Evolutionary conservation across 2,113 vertebrate species (phyloP).

Genomic region (Gallinago media): DNA sequence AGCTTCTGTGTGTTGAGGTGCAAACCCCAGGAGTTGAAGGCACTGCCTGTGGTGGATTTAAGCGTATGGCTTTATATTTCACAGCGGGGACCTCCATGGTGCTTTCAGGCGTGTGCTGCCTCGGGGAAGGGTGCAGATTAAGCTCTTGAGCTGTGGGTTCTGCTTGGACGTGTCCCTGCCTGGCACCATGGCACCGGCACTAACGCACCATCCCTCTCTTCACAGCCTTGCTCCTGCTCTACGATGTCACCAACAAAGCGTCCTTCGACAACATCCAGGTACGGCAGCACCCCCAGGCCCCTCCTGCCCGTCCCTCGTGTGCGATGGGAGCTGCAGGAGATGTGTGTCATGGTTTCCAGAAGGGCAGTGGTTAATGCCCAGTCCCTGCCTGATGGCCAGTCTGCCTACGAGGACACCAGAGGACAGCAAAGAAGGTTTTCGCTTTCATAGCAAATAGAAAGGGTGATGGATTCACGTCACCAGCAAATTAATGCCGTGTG

Average conservation of each 20-base stretch:
- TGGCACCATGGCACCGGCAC: rapidly evolving
- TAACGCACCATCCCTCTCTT: neutral
- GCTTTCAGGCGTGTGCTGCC: rapidly evolving
- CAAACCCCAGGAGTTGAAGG: rapidly evolving
- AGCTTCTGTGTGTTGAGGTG: rapidly evolving
- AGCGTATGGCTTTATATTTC: neutral
- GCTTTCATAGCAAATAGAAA: neutral
- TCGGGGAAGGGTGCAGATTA: rapidly evolving
- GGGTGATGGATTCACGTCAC: neutral
- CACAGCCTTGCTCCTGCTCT: conserved; percentile 90
- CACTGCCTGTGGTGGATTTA: neutral
- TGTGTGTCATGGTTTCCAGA: rapidly evolving
- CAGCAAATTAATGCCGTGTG: rapidly evolving
- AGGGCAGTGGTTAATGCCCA: neutral
- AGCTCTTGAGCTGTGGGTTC: neutral
- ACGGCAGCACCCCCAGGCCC: neutral
- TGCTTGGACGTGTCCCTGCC: neutral
- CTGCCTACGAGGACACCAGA: neutral
- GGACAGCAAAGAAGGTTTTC: neutral
- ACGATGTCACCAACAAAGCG: conserved; percentile 92
- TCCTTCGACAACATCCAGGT: conserved; percentile 96
- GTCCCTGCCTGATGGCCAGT: neutral
- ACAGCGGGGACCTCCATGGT: neutral
- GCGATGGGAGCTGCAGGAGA: rapidly evolving
- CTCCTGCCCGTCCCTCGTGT: rapidly evolving